phyloP scores from a whole-genome alignment of 2,888 invertebrate genomes.

The Oscheius myriophilus region DNA sequence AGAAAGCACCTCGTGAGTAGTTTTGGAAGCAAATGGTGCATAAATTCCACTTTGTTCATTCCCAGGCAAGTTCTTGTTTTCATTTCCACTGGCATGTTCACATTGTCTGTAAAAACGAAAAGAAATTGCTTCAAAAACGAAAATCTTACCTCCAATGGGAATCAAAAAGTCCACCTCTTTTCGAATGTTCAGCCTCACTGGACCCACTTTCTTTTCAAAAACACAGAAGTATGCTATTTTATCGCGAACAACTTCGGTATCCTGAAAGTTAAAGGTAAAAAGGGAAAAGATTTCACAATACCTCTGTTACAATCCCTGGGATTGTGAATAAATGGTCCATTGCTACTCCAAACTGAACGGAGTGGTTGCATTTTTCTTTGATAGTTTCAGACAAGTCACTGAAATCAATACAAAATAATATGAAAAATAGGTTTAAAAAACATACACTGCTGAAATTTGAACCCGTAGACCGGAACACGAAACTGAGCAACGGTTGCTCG shows the following conservation, averaged over 20 bases:
- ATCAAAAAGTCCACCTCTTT: constrained; percentile 22
- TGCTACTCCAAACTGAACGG: constrained; percentile 15
- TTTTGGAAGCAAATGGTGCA: background rate
- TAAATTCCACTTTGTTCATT: constrained; percentile 19
- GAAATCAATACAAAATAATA: too few species aligned
- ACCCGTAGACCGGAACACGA: too few species aligned
- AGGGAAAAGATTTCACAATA: background rate
- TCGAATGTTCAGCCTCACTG: background rate
- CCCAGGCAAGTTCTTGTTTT: constrained; percentile 21
- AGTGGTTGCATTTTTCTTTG: constrained; percentile 3
- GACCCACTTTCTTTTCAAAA: constrained; percentile 5
- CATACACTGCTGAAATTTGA: too few species aligned
- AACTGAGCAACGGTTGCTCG: too few species aligned
- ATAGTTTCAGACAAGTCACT: background rate
- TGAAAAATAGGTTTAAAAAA: too few species aligned
- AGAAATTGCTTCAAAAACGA: background rate
- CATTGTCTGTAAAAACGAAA: background rate
- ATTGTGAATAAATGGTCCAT: constrained; percentile 12
- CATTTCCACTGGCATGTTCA: constrained; percentile 9
- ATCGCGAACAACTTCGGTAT: constrained; percentile 1
- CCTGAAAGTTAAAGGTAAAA: constrained; percentile 4
- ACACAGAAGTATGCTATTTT: constrained; percentile 19
- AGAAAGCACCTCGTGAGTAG: constrained; percentile 12
- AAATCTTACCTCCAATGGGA: background rate
- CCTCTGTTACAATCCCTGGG: constrained; percentile 4